A percentile compares a stretch with the other conserved stretches of the same genome.
Evolutionary conservation across 2,888 invertebrate species (phyloP).

Genomic region (Drosophila borealis): DNA sequence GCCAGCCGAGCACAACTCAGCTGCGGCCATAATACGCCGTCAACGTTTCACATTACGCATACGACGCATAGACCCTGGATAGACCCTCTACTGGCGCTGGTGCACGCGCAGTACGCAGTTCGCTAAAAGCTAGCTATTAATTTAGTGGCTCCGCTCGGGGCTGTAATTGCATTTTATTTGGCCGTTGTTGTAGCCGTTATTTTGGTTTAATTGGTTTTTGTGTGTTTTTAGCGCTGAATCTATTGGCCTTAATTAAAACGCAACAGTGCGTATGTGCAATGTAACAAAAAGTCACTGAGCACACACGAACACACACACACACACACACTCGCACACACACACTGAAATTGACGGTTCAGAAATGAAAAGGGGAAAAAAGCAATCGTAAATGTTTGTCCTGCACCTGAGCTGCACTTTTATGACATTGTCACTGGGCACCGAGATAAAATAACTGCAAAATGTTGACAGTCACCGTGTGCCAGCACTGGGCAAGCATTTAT

Average conservation of each 20-base stretch:
- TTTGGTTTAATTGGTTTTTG: conserved; percentile 77
- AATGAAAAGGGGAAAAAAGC: conserved; percentile 28
- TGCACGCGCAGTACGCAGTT: background rate
- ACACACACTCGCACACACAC: conserved; percentile 1
- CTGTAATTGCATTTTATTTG: conserved; percentile 76
- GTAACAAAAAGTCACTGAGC: conserved; percentile 71
- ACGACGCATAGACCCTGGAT: conserved; percentile 44
- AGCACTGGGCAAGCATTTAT: conserved; percentile 58
- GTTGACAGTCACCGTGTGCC: conserved; percentile 59
- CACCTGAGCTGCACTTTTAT: conserved; percentile 61
- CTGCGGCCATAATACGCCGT: conserved; percentile 12
- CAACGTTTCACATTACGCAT: conserved; percentile 66
- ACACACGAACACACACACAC: conserved; percentile 21
- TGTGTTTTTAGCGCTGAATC: conserved; percentile 63
- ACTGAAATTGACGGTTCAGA: background rate
- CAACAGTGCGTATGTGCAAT: conserved; percentile 74
- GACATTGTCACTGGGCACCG: conserved; percentile 49
- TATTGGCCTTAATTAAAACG: conserved; percentile 76
- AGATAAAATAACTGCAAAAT: conserved; percentile 77
- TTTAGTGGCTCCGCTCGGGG: conserved; percentile 62
- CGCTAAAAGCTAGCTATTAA: conserved; percentile 66
- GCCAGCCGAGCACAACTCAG: conserved; percentile 34
- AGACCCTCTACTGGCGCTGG: background rate
- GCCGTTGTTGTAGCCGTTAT: conserved; percentile 42
- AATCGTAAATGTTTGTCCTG: conserved; percentile 58